Conservation (phyloP, 1,140 invertebrate genomes). For the Aphaenogaster floridana region DNA sequence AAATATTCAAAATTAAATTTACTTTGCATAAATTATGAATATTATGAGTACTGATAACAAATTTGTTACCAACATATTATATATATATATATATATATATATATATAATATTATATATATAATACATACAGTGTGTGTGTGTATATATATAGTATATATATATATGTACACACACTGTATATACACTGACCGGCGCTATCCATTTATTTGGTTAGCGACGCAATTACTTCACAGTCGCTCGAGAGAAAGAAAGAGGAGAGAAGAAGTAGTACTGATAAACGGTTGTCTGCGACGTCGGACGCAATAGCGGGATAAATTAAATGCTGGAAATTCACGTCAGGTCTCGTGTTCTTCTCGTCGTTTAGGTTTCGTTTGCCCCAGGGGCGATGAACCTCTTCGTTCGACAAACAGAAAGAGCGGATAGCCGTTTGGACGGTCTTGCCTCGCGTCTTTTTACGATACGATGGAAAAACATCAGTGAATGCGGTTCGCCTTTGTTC, state of each 20-base stretch:
- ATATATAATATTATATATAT: no score
- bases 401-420: constrained; percentile 43
- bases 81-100: no score
- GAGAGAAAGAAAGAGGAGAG: background rate
- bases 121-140: no score
- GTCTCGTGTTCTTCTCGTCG: constrained; percentile 45
- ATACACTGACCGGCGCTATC: background rate
- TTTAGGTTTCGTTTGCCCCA: constrained; percentile 25
- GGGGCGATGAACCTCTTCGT: constrained; percentile 53
- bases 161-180: background rate
- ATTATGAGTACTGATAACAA: background rate
- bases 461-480: constrained; percentile 57
- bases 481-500: constrained; percentile 61
- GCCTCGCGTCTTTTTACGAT: constrained; percentile 69
- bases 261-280: constrained; percentile 52
- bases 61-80: background rate
- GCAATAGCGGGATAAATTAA: constrained; percentile 57
- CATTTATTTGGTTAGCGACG: constrained; percentile 34
- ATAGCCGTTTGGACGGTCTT: constrained; percentile 47
- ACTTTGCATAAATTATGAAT: background rate
- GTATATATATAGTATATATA: no score
- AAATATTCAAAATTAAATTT: background rate
- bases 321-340: constrained; percentile 57
- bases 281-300: constrained; percentile 32
- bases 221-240: constrained; percentile 8